These are phyloP conservation scores for Pecten maximus DNA, from an alignment of 2,888 invertebrate species.

Conservation along the genomic window DNA sequence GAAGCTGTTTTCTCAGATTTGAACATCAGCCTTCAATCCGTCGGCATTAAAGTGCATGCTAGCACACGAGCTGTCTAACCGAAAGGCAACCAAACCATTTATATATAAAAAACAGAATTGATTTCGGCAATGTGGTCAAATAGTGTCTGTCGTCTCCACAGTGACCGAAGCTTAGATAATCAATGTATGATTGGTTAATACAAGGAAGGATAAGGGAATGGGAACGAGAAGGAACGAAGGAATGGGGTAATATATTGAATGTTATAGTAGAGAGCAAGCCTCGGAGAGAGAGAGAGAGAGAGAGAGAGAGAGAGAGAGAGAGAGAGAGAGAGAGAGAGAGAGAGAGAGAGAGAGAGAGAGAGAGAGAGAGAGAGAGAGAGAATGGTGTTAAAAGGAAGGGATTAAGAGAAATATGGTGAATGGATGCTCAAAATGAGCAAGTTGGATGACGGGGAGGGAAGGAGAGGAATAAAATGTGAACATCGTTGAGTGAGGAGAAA, in stretches of 20 bases:
- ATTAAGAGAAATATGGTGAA: neutral
- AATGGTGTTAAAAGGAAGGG: neutral
- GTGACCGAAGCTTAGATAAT: neutral
- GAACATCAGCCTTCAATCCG: neutral
- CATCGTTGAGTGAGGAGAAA: too few relatives aligned
- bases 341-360: too few relatives aligned
- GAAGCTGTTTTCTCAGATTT: neutral
- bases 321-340: too few relatives aligned
- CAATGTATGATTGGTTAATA: neutral
- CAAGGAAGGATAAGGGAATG: too few relatives aligned
- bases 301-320: too few relatives aligned
- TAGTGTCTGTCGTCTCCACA: neutral
- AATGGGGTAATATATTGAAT: too few relatives aligned
- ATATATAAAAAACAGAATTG: neutral
- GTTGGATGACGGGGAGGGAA: neutral
- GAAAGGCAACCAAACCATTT: conserved; percentile 3
- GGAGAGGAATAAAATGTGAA: neutral
- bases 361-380: too few relatives aligned
- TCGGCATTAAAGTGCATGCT: neutral
- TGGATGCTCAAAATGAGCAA: neutral
- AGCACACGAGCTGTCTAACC: neutral
- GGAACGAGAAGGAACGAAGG: too few relatives aligned
- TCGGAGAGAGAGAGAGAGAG: too few relatives aligned
- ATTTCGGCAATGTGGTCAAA: conserved; percentile 15
- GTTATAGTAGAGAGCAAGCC: too few relatives aligned